Base-by-base conservation (phyloP, 1,140 invertebrate species). In the Sesamia nonagrioides region DNA sequence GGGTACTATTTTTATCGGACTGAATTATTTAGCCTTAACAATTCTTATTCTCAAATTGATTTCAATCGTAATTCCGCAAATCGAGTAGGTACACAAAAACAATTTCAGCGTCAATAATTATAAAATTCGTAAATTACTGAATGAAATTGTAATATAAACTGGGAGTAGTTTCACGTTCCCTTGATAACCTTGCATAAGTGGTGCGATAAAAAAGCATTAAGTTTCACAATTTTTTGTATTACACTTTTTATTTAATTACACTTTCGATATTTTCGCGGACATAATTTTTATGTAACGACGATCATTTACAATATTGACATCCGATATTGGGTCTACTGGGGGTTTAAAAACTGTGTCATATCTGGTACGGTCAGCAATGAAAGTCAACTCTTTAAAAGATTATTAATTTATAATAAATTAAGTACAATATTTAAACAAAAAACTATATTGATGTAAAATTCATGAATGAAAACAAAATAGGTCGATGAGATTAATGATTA, bases 171-270 rank as follows among this genome's bases (percentile, higher is more conserved):
- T 60, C 37, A 60, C 17, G 45, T 73, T 73, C 45, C 71, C 40
- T 73, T 45, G 40, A 58, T 68, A 54, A 72, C 50, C 50, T 54
- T 72, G 50, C 33, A 42, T 48, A 72, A 54, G 69, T 73, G 2
- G 3, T 58, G 54, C 18, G 37, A 72, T 74, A 58, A 74, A 74
- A 60, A 56, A 15, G 11, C 45, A 73, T 73, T 48, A 18, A 74
- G 58, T 74, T 58, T 60, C 40, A 33, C 61, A 27, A 40, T 6
- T 60, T 58, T 63, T 42, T 6, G 35, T 15, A 37, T 73, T 73
- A 5, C 7, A 37, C 3, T 42, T 48, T 48, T 75, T 61, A 75
- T 73, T 60, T 60, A 74, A 60, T 54, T 1, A 18, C 11, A 73
- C 50, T 73, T 73, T 58, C 27, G 18, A 35, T 71, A 54, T 35